Conservation (phyloP, 1,140 invertebrate species). For the Atta texana region DNA sequence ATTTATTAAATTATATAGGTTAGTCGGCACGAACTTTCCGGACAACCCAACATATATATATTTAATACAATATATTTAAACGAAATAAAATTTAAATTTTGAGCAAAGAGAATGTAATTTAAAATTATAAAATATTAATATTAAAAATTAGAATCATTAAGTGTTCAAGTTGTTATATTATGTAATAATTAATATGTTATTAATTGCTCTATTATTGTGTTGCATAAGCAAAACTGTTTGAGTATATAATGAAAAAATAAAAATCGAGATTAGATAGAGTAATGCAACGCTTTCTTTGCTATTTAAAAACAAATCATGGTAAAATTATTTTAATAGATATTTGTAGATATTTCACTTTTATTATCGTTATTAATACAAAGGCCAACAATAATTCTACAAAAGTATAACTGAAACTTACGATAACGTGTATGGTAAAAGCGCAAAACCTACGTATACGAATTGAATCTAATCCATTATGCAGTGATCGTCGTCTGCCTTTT, state of each 20-base stretch:
- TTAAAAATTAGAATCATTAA: not conserved
- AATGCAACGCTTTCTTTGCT: not conserved
- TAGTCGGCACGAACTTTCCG: too few relatives aligned
- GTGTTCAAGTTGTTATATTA: not conserved
- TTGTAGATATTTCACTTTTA: not conserved
- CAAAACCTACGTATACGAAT: conserved; percentile 26
- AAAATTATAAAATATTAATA: not conserved
- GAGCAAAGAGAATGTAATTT: not conserved
- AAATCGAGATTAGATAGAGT: conserved; percentile 4
- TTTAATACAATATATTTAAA: not conserved
- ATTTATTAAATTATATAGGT: too few relatives aligned
- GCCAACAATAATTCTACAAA: not conserved
- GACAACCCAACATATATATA: too few relatives aligned
- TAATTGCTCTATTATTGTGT: not conserved
- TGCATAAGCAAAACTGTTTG: not conserved
- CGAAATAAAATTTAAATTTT: not conserved
- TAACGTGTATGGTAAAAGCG: not conserved
- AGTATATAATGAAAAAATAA: not conserved
- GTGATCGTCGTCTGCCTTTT: conserved; percentile 63
- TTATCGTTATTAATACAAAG: not conserved
- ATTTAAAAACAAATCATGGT: not conserved
- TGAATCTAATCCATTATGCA: conserved; percentile 79
- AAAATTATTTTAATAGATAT: not conserved
- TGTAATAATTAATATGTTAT: not conserved
- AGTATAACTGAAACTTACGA: not conserved